Evolutionary conservation across 2,113 vertebrate genomes (phyloP).

Genomic region (Seriola quinqueradiata): DNA sequence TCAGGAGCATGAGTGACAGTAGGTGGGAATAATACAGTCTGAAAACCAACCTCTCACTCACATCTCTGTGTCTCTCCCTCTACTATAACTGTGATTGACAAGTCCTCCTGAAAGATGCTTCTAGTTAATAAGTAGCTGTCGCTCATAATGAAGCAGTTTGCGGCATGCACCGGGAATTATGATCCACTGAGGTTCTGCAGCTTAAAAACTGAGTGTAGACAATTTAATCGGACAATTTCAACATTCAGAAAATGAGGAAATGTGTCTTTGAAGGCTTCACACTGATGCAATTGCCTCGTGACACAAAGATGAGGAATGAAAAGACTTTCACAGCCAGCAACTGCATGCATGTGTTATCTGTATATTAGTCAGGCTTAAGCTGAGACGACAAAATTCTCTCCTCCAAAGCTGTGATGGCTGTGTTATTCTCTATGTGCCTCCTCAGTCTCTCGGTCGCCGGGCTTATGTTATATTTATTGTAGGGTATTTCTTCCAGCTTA

Average conservation of each 20-base stretch:
- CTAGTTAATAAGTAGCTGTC: constrained; percentile 55
- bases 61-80: constrained; percentile 7
- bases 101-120: constrained; percentile 55
- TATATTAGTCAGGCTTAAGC: constrained; percentile 68
- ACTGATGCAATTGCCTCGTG: constrained; percentile 36
- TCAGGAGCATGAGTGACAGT: constrained; percentile 42
- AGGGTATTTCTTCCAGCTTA: constrained; percentile 58
- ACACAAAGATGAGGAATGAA: constrained; percentile 45
- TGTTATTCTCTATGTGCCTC: constrained; percentile 43
- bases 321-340: constrained; percentile 36
- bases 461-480: constrained; percentile 64
- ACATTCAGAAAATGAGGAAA: constrained; percentile 16
- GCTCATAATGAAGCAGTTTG: constrained; percentile 44
- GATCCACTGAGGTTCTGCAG: constrained; percentile 38
- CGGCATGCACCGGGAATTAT: constrained; percentile 21
- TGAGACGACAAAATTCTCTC: constrained; percentile 60
- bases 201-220: constrained; percentile 35
- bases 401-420: constrained; percentile 55
- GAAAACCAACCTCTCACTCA: constrained; percentile 46
- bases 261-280: constrained; percentile 30
- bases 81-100: constrained; percentile 53
- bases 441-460: constrained; percentile 33
- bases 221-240: constrained; percentile 43
- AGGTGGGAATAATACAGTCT: constrained; percentile 45
- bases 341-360: constrained; percentile 61